phyloP scores from a whole-genome alignment of 1,140 invertebrate species.

The Aphelenchoides avenae region DNA sequence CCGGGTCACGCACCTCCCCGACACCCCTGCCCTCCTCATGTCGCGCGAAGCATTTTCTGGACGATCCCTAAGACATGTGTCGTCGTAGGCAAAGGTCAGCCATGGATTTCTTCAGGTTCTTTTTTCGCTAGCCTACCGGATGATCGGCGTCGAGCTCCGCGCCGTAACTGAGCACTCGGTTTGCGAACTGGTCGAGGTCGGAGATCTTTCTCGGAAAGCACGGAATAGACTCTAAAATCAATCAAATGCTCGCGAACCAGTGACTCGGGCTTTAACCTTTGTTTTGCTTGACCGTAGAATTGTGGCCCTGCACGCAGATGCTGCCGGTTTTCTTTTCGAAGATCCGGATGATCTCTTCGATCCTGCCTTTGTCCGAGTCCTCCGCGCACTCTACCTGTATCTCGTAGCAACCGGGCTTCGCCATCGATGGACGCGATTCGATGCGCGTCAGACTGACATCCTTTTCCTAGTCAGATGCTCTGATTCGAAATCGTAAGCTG shows the following conservation, averaged over 20 bases:
- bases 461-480: too few relatives aligned
- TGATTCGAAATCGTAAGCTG: too few relatives aligned
- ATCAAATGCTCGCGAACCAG: too few relatives aligned
- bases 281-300: conserved; percentile 43
- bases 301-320: conserved; percentile 41
- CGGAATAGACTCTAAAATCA: conserved; percentile 72
- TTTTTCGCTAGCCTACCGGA: conserved; percentile 65
- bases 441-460: conserved; percentile 81
- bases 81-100: too few relatives aligned
- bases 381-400: conserved; percentile 80
- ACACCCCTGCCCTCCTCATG: too few relatives aligned
- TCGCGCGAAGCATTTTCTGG: too few relatives aligned
- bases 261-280: conserved; percentile 70
- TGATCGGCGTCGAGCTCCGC: conserved; percentile 89
- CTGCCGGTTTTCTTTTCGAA: conserved; percentile 55
- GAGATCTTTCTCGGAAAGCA: conserved; percentile 92
- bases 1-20: too few relatives aligned
- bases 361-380: conserved; percentile 32
- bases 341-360: conserved; percentile 65
- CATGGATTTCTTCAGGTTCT: too few relatives aligned
- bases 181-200: conserved; percentile 90
- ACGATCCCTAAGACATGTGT: too few relatives aligned
- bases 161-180: conserved; percentile 92
- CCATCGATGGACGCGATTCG: conserved; percentile 76
- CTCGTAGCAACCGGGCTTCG: conserved; percentile 75